phyloP scores from a whole-genome alignment of 2,797 vertebrate genomes.

The Atherinosoma microstoma region DNA sequence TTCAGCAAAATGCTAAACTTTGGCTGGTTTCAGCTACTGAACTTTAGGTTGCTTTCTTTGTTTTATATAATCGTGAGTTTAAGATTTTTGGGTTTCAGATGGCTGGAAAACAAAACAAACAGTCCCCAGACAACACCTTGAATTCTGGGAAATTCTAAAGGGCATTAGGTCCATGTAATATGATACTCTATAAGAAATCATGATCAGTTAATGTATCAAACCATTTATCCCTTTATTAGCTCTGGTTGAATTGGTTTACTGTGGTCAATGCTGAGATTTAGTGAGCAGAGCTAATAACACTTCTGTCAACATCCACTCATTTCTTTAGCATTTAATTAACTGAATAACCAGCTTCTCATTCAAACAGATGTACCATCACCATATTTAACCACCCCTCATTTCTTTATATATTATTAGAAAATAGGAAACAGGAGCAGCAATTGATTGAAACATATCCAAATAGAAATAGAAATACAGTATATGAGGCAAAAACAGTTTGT shows the following conservation, averaged over 20 bases:
- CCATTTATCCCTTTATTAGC: background rate
- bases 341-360: background rate
- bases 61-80: constrained; percentile 8
- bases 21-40: constrained; percentile 10
- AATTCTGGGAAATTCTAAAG: background rate
- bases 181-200: background rate
- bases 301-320: background rate
- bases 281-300: background rate
- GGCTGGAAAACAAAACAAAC: constrained; percentile 22
- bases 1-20: constrained; percentile 7
- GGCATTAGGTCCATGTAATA: background rate
- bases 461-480: background rate
- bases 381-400: background rate
- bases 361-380: background rate
- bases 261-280: background rate
- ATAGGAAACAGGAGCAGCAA: background rate
- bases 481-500: background rate
- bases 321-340: background rate
- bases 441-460: background rate
- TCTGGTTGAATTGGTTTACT: background rate
- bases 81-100: constrained; percentile 20
- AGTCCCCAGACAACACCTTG: background rate
- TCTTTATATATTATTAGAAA: background rate
- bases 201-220: background rate
- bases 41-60: constrained; percentile 8